Percentiles rank a stretch among this genome's conserved stretches.
phyloP scores from a whole-genome alignment of 2,888 invertebrate genomes.

The Apamea anceps region DNA sequence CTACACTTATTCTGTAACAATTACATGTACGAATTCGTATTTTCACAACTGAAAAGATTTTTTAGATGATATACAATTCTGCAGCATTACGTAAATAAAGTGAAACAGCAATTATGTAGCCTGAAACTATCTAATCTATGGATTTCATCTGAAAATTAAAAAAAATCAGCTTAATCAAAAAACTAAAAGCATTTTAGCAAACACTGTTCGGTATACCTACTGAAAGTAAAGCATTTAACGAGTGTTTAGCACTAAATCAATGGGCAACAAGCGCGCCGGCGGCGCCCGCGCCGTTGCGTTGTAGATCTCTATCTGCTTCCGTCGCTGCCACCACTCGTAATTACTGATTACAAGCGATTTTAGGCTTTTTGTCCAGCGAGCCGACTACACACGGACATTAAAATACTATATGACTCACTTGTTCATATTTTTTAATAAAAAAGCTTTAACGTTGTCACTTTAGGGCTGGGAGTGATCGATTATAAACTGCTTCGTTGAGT shows the following conservation, averaged over 20 bases:
- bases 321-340: conserved; percentile 79
- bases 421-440: conserved; percentile 11
- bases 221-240: conserved; percentile 72
- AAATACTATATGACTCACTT: conserved; percentile 56
- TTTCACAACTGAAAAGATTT: not conserved
- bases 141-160: not conserved
- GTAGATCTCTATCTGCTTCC: conserved; percentile 85
- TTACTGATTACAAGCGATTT: conserved; percentile 85
- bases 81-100: not conserved
- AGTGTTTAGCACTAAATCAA: conserved; percentile 85
- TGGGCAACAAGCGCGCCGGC: conserved; percentile 71
- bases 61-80: not conserved
- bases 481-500: conserved; percentile 18
- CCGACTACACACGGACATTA: conserved; percentile 49
- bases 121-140: not conserved
- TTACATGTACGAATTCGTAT: not conserved
- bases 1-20: not conserved
- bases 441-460: conserved; percentile 23
- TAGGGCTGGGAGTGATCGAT: conserved; percentile 39
- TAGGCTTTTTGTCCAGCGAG: conserved; percentile 78
- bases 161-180: not conserved
- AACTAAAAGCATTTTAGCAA: conserved; percentile 35
- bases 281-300: conserved; percentile 68
- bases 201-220: conserved; percentile 23
- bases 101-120: not conserved